Conservation (phyloP, 2,888 invertebrate species). For the Drosophila cognata region DNA sequence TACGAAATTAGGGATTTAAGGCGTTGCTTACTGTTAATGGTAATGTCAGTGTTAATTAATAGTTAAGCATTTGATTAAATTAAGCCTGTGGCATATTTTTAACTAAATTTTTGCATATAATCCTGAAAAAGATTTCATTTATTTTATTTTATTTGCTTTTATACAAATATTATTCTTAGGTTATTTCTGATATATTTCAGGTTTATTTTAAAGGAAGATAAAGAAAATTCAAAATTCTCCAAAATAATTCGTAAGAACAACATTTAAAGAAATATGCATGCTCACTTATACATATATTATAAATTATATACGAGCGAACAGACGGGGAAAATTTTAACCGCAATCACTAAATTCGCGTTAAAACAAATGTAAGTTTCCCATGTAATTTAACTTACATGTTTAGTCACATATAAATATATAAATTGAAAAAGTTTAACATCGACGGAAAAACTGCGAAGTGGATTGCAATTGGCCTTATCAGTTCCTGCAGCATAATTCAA, state of each 20-base stretch:
- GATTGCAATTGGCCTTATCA: slow-evolving; percentile 29
- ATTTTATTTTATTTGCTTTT: background rate
- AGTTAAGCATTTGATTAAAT: background rate
- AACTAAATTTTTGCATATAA: background rate
- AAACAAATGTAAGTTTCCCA: background rate
- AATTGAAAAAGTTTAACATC: background rate
- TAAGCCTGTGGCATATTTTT: background rate
- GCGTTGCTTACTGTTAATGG: slow-evolving; percentile 25
- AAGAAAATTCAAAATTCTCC: background rate
- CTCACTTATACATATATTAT: background rate
- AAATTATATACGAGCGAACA: background rate
- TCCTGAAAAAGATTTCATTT: background rate
- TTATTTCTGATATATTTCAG: background rate
- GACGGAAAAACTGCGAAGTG: slow-evolving; percentile 4
- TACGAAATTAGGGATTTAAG: slow-evolving; percentile 56
- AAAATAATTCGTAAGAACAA: background rate
- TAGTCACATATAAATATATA: background rate
- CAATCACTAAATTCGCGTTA: background rate
- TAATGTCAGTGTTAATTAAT: slow-evolving; percentile 2
- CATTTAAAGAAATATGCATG: background rate
- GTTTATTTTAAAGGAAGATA: background rate
- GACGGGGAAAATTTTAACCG: background rate
- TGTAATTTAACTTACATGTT: background rate
- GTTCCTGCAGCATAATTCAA: slow-evolving; percentile 6
- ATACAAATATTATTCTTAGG: background rate